Percentiles rank a stretch among this genome's conserved stretches.
These are phyloP conservation scores for Salvelinus namaycush DNA, from an alignment of 2,113 vertebrate genomes.

Conservation along the genomic window DNA sequence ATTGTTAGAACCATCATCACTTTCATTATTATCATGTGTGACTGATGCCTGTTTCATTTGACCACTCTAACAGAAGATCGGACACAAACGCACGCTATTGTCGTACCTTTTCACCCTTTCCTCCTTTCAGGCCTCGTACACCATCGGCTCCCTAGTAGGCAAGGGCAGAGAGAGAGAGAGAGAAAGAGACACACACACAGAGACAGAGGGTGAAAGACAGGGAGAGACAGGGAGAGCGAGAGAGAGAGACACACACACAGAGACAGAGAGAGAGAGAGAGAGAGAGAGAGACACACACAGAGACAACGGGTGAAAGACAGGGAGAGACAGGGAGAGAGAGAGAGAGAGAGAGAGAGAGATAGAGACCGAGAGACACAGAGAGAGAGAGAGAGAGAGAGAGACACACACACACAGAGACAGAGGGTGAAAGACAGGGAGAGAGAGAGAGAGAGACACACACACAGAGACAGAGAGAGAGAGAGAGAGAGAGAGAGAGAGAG, in stretches of 20 bases:
- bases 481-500: neutral
- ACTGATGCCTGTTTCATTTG: neutral
- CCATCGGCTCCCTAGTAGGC: conserved; percentile 90
- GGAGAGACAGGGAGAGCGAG: neutral
- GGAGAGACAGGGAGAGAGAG: too few species aligned
- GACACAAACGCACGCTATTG: neutral
- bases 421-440: too few species aligned
- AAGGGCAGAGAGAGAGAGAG: neutral
- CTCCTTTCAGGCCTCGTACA: conserved; percentile 91
- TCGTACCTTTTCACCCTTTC: conserved; percentile 94
- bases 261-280: too few species aligned
- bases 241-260: neutral
- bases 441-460: neutral
- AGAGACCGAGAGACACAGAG: too few species aligned
- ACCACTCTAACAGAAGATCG: neutral
- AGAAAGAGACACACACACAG: neutral
- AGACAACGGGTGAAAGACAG: too few species aligned
- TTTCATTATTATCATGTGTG: too few species aligned
- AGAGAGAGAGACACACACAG: too few species aligned
- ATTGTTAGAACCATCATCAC: neutral
- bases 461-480: too few species aligned
- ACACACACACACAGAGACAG: too few species aligned
- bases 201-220: neutral
- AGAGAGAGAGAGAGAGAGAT: neutral
- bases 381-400: too few species aligned